phyloP scores from a whole-genome alignment of 2,113 vertebrate genomes.

The Engystomops pustulosus region DNA sequence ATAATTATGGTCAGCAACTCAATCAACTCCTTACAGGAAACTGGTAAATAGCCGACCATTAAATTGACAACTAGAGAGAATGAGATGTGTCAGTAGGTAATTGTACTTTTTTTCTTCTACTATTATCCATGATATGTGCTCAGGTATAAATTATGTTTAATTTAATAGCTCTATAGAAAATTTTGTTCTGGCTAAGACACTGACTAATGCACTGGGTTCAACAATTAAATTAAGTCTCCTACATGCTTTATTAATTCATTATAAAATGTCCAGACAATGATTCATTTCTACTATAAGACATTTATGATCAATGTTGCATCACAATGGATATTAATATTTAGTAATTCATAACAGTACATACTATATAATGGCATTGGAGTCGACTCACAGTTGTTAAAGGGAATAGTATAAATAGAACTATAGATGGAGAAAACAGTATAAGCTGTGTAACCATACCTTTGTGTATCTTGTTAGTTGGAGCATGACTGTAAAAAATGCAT shows the following conservation, averaged over 20 bases:
- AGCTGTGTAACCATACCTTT: too few relatives aligned
- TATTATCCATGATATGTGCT: not conserved
- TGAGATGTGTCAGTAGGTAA: not conserved
- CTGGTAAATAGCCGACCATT: not conserved
- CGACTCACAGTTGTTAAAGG: not conserved
- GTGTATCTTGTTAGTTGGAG: too few relatives aligned
- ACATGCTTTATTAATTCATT: constrained; percentile 7
- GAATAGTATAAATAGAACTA: too few relatives aligned
- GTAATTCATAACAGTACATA: not conserved
- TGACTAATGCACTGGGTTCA: constrained; percentile 26
- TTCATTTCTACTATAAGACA: not conserved
- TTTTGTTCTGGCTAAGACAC: not conserved
- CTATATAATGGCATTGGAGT: not conserved
- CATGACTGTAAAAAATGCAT: too few relatives aligned
- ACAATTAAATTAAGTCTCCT: not conserved
- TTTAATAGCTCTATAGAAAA: constrained; percentile 4
- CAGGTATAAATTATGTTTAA: constrained; percentile 9
- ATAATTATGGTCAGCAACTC: too few relatives aligned
- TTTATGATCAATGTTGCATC: constrained; percentile 9
- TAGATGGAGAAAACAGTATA: too few relatives aligned
- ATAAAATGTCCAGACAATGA: not conserved
- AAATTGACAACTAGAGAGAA: not conserved
- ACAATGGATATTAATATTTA: constrained; percentile 12
- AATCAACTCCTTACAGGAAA: not conserved
- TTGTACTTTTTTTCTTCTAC: not conserved